These are phyloP conservation scores for Dastarcus helophoroides DNA, from an alignment of 2,888 invertebrate species.

Conservation along the genomic window DNA sequence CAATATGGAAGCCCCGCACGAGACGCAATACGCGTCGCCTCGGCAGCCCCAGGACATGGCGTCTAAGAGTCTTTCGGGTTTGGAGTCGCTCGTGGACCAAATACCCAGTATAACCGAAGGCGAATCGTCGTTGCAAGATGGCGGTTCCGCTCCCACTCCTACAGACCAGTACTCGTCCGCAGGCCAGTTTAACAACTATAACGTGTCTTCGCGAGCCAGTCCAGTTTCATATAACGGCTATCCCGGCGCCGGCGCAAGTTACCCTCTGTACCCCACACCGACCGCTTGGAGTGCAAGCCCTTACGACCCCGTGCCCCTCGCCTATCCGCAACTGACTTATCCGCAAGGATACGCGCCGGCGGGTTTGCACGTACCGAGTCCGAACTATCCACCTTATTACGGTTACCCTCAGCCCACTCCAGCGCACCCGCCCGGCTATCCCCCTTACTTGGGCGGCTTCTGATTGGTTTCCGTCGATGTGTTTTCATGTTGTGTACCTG, in stretches of 20 bases:
- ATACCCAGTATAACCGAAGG: constrained; percentile 80
- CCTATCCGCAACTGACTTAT: constrained; percentile 50
- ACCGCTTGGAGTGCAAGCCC: constrained; percentile 35
- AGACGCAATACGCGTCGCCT: constrained; percentile 36
- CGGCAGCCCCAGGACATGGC: constrained; percentile 59
- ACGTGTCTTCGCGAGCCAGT: constrained; percentile 34
- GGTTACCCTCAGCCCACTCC: constrained; percentile 36
- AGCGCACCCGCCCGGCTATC: constrained; percentile 36
- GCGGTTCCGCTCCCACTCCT: constrained; percentile 23
- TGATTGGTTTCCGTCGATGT: constrained; percentile 40
- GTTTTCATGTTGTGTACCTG: constrained; percentile 42
- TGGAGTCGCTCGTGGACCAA: constrained; percentile 83
- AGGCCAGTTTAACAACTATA: constrained; percentile 39
- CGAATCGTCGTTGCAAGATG: constrained; percentile 35
- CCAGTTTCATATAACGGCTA: constrained; percentile 33
- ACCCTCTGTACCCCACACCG: constrained; percentile 35
- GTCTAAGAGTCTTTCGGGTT: constrained; percentile 74
- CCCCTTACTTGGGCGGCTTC: constrained; percentile 38
- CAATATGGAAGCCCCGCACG: constrained; percentile 32
- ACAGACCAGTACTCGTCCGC: constrained; percentile 27
- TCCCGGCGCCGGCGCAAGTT: constrained; percentile 25
- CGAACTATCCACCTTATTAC: constrained; percentile 31
- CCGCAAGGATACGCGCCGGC: constrained; percentile 22
- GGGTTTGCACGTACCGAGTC: constrained; percentile 23
- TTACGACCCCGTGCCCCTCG: constrained; percentile 50